These are phyloP conservation scores for Melanostoma scalare DNA, from an alignment of 2,888 invertebrate genomes.

Conservation along the genomic window DNA sequence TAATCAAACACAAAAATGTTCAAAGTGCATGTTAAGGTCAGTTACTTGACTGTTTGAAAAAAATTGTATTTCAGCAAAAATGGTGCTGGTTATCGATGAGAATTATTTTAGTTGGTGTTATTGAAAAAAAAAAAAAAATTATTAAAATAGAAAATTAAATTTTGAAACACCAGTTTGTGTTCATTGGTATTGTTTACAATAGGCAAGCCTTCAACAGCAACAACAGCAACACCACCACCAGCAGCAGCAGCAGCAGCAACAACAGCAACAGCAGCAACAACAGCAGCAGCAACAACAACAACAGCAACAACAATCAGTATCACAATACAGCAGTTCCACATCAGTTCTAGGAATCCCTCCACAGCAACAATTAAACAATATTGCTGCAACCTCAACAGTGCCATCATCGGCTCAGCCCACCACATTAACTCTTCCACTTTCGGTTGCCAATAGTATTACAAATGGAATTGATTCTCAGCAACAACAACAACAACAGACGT, in stretches of 20 bases:
- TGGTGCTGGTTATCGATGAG: slow-evolving; percentile 30
- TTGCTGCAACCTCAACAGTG: slow-evolving; percentile 70
- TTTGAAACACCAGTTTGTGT: slow-evolving; percentile 62
- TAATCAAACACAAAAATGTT: not conserved
- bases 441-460: slow-evolving; percentile 75
- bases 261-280: slow-evolving; percentile 68
- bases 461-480: slow-evolving; percentile 77
- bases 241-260: slow-evolving; percentile 52
- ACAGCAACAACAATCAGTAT: slow-evolving; percentile 67
- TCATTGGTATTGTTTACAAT: slow-evolving; percentile 67
- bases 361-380: slow-evolving; percentile 71
- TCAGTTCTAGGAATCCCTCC: slow-evolving; percentile 75
- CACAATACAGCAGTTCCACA: slow-evolving; percentile 72
- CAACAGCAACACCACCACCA: slow-evolving; percentile 70
- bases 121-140: slow-evolving; percentile 13
- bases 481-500: slow-evolving; percentile 75
- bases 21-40: slow-evolving; percentile 22
- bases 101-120: slow-evolving; percentile 37
- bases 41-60: not conserved
- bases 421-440: slow-evolving; percentile 74
- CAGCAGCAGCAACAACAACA: slow-evolving; percentile 64
- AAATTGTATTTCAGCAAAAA: not conserved
- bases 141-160: slow-evolving; percentile 19
- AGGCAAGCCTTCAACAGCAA: slow-evolving; percentile 71
- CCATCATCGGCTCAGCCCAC: slow-evolving; percentile 74